phyloP scores from a whole-genome alignment of 2,113 vertebrate species.

The Oreochromis niloticus region DNA sequence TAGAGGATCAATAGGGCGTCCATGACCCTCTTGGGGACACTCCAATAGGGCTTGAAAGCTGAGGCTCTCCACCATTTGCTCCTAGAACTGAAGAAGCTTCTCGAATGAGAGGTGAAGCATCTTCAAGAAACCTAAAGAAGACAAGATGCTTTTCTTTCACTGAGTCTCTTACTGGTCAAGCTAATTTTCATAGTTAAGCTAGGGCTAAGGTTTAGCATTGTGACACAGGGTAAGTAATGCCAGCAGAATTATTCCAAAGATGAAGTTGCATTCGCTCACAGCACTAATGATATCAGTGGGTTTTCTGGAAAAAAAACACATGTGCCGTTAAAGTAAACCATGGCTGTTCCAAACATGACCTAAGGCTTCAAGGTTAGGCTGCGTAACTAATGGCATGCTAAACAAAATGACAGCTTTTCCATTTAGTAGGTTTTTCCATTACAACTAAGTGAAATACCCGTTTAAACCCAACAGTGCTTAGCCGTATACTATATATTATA shows the following conservation, averaged over 20 bases:
- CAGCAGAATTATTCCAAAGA: neutral
- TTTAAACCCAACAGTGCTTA: neutral
- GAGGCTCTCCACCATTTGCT: neutral
- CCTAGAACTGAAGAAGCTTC: neutral
- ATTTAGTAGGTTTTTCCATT: neutral
- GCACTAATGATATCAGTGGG: neutral
- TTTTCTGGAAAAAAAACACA: neutral
- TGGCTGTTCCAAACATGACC: neutral
- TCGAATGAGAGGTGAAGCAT: neutral
- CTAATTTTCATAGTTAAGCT: neutral
- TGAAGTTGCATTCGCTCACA: neutral
- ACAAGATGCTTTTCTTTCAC: neutral
- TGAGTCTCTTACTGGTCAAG: accelerated
- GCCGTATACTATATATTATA: neutral
- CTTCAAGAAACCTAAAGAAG: neutral
- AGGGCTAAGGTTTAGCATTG: neutral
- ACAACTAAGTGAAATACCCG: neutral
- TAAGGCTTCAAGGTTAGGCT: neutral
- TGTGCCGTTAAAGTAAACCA: neutral
- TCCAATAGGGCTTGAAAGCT: neutral
- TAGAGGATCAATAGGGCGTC: neutral
- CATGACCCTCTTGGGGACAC: neutral
- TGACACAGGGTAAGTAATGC: neutral
- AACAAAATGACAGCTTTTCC: neutral
- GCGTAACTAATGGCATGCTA: neutral